Evolutionary conservation across 2,113 vertebrate genomes (phyloP).

Genomic region (Donacobius atricapilla): DNA sequence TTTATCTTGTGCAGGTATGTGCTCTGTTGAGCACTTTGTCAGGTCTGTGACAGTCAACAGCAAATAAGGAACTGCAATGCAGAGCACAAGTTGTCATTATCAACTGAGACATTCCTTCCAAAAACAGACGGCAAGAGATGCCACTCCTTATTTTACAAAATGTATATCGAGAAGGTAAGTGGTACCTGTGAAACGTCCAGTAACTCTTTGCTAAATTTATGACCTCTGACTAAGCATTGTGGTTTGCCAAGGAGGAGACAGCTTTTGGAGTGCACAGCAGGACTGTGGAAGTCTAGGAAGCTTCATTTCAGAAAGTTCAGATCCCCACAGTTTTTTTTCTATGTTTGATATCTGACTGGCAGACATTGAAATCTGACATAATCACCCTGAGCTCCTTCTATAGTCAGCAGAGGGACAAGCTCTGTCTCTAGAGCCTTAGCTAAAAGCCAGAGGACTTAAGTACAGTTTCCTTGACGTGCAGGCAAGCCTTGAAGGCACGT

Average conservation of each 20-base stretch:
- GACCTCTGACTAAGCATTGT: neutral
- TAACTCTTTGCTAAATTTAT: neutral
- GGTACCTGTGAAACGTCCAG: neutral
- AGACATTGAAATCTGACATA: neutral
- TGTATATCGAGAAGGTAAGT: neutral
- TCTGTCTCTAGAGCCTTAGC: neutral
- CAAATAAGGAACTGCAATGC: neutral
- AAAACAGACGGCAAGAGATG: neutral
- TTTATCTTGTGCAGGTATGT: neutral
- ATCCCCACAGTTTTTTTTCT: neutral
- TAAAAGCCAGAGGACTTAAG: neutral
- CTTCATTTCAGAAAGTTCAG: neutral
- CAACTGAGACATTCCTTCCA: neutral
- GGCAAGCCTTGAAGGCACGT: neutral
- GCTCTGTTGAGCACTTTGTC: neutral
- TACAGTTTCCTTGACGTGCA: neutral
- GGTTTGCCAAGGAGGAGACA: neutral
- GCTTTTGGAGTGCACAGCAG: rapidly evolving
- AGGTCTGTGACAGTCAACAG: neutral
- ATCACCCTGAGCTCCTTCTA: neutral
- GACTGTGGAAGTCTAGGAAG: neutral
- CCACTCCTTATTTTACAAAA: neutral
- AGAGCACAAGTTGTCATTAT: neutral
- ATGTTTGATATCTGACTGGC: neutral
- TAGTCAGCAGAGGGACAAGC: neutral